A percentile compares a stretch with the other conserved stretches of the same genome.
These are phyloP conservation scores for Atractosteus spatula DNA, from an alignment of 2,113 vertebrate species.

Conservation along the genomic window DNA sequence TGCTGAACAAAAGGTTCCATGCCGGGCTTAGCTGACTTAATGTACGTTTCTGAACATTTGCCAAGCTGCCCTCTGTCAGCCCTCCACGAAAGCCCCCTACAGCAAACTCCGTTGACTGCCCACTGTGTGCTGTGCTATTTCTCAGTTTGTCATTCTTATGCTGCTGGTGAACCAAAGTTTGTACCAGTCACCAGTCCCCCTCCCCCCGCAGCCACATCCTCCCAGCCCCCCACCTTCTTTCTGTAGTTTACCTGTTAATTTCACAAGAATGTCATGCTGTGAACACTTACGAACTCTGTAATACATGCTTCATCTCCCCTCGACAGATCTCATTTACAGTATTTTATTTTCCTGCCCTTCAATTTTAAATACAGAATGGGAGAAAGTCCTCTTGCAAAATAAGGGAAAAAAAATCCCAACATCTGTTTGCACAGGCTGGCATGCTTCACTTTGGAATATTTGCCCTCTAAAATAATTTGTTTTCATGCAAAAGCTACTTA, in stretches of 20 bases:
- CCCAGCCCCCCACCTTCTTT: slow-evolving; percentile 25
- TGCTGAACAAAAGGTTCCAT: slow-evolving; percentile 97
- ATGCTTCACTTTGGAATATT: too few relatives aligned
- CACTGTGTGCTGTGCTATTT: slow-evolving; percentile 69
- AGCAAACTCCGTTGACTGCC: slow-evolving; percentile 67
- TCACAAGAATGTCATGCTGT: slow-evolving; percentile 53
- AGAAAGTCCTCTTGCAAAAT: too few relatives aligned
- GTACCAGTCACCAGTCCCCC: slow-evolving; percentile 34
- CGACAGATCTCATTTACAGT: slow-evolving; percentile 45
- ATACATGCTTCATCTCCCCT: slow-evolving; percentile 56
- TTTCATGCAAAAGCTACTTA: too few relatives aligned
- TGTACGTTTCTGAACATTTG: slow-evolving; percentile 79
- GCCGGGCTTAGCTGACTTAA: slow-evolving; percentile 84
- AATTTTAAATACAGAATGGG: slow-evolving; percentile 7
- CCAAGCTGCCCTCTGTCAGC: slow-evolving; percentile 86
- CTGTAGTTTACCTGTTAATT: slow-evolving; percentile 61
- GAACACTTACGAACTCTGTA: slow-evolving; percentile 60
- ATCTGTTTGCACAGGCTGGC: too few relatives aligned
- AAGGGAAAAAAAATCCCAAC: too few relatives aligned
- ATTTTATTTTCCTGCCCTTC: slow-evolving; percentile 43
- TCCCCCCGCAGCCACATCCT: slow-evolving; percentile 41
- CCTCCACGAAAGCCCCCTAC: slow-evolving; percentile 64
- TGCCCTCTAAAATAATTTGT: too few relatives aligned
- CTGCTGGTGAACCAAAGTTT: too few relatives aligned
- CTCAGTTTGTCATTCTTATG: slow-evolving; percentile 69